Base-by-base conservation (phyloP, 2,888 invertebrate genomes). In the Dolomedes plantarius region DNA sequence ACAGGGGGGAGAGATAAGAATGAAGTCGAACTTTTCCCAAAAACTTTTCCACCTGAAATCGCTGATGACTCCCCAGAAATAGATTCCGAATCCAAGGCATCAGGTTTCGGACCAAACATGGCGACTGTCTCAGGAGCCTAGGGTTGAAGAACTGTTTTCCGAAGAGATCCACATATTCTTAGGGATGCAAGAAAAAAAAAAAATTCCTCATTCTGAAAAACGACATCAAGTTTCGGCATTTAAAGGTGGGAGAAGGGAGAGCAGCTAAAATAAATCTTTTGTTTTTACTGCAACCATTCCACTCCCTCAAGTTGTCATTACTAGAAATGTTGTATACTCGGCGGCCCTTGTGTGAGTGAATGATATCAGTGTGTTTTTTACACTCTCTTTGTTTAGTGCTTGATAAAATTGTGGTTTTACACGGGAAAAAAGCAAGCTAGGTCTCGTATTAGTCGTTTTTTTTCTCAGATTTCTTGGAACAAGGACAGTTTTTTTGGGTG, bases 81-180 rank as follows among this genome's bases (percentile, higher is more conserved):
- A 56, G 56, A 19, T 23, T 56, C 56, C 23, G 23, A 56, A 56
- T 23, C 23, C 3, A 23, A 56, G 23, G 56, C 6, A 46, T 56
- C 56, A 23, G 23, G 16, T 56, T 56, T 56, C 56, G 56, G 56
- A 56, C 56, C 56, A 56, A 56, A 56, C 56, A 56, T 56, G 56
- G 56, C 56, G 56, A 46, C 41, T 9, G n/a, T 36, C 16, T 23
- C 16, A 19, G 2, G 46, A 46, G 16, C 46, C 16, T 16, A 2
- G 46, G n/a, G 46, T 46, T 2, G 2, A 9, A 2, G 7, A 16
- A 13, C 6, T 6, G 2, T 2, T 9, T 46, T 46, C 11, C 11
- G n/a, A 46, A 46, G 46, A 36, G 36, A 11, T 46, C 9, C 16
- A 46, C 46, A 46, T 36, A 36, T 36, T 36, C 36, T 36, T 36